Conservation (phyloP, 2,888 invertebrate genomes). For the Agonopterix alstromeriana region DNA sequence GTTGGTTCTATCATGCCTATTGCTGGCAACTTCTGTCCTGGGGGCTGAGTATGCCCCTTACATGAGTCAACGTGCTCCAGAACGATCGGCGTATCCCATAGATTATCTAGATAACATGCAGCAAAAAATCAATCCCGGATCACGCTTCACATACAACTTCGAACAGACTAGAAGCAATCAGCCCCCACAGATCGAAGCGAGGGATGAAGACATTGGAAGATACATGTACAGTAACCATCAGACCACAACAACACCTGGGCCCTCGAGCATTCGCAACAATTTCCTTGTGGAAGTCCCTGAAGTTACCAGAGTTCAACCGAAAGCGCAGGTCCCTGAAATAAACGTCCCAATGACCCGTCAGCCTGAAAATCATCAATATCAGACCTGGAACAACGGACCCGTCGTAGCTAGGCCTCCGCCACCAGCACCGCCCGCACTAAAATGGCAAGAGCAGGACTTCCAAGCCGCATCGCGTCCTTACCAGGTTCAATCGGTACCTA, state of each 20-base stretch:
- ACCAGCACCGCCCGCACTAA: slow-evolving; percentile 14
- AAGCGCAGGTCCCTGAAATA: slow-evolving; percentile 4
- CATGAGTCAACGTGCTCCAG: background rate
- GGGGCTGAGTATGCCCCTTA: slow-evolving; percentile 15
- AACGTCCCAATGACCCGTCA: background rate
- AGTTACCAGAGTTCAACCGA: background rate
- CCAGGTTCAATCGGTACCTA: too few relatives aligned
- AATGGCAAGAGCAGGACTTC: slow-evolving; percentile 16
- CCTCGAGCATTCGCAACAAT: slow-evolving; percentile 1
- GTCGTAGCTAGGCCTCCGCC: slow-evolving; percentile 15
- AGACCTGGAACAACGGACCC: slow-evolving; percentile 9
- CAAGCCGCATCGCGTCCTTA: too few relatives aligned
- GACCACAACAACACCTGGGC: slow-evolving; percentile 11
- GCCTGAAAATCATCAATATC: slow-evolving; percentile 1
- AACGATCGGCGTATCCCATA: background rate
- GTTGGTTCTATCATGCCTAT: slow-evolving; percentile 17
- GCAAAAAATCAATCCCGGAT: slow-evolving; percentile 16
- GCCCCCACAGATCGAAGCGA: slow-evolving; percentile 31
- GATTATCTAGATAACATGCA: background rate
- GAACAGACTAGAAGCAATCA: slow-evolving; percentile 32
- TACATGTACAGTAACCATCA: slow-evolving; percentile 27
- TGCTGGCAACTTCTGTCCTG: slow-evolving; percentile 21
- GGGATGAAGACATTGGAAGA: slow-evolving; percentile 32
- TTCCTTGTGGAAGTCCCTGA: background rate
- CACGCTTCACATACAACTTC: slow-evolving; percentile 31